A percentile compares a stretch with the other conserved stretches of the same genome.
Conservation (phyloP, 2,113 vertebrate genomes). For the Raphicerus campestris region DNA sequence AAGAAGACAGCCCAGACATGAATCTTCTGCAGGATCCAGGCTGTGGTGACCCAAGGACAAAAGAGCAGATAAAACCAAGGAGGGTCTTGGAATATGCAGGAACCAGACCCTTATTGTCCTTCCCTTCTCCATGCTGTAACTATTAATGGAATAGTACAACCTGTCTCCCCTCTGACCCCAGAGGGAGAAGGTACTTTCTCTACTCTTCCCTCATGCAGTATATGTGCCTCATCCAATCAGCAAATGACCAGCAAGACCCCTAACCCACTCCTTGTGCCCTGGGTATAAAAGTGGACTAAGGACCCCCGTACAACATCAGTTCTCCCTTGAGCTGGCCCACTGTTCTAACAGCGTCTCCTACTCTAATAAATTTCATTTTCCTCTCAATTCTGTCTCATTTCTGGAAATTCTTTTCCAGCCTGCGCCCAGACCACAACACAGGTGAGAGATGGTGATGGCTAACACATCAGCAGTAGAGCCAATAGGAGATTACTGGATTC, state of each 20-base stretch:
- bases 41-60: not conserved
- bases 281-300: not conserved
- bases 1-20: not conserved
- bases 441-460: not conserved
- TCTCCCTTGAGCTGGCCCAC: not conserved
- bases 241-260: not conserved
- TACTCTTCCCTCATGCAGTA: not conserved
- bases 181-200: not conserved
- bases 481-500: rapidly evolving
- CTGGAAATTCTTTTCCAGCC: not conserved
- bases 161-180: not conserved
- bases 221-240: not conserved
- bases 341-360: not conserved
- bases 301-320: rapidly evolving
- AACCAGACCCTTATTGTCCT: not conserved
- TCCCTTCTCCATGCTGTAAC: not conserved
- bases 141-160: not conserved
- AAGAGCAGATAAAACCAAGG: not conserved
- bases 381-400: not conserved
- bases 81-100: not conserved
- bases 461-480: rapidly evolving
- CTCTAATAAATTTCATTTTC: not conserved
- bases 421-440: not conserved
- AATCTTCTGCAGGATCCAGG: not conserved
- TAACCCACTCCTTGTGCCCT: not conserved